Evolutionary conservation across 2,797 vertebrate genomes (phyloP).

Genomic region (Phrynocephalus guinanensis): DNA sequence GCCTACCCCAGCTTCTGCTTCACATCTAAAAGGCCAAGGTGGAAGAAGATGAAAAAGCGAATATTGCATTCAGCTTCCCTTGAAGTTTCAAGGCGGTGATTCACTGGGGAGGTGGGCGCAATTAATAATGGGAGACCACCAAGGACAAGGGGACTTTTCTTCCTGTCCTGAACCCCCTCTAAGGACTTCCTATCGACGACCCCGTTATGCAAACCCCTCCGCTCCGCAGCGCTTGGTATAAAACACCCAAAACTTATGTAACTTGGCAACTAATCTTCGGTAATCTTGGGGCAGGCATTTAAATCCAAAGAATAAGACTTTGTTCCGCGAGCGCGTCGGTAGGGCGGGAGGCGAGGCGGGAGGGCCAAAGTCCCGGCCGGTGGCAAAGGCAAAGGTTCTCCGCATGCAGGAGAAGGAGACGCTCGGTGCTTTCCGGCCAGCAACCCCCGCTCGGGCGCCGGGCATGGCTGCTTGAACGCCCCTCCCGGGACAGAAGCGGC

Average conservation of each 20-base stretch:
- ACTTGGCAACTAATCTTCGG: conserved; percentile 62
- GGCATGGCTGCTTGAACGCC: neutral
- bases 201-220: conserved; percentile 40
- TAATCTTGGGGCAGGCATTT: conserved; percentile 67
- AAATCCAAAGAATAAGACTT: conserved; percentile 60
- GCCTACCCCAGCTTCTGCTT: conserved; percentile 28
- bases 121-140: no score
- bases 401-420: neutral
- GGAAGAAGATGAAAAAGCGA: neutral
- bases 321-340: conserved; percentile 15
- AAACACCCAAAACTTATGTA: conserved; percentile 50
- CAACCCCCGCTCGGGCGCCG: neutral
- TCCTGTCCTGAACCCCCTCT: neutral
- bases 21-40: neutral
- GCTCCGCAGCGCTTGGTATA: neutral
- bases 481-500: no score
- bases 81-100: neutral
- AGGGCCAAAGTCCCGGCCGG: conserved; percentile 38
- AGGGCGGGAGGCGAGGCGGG: neutral
- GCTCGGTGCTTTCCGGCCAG: rapidly evolving
- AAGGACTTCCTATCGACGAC: rapidly evolving
- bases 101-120: neutral
- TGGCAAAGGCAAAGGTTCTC: neutral
- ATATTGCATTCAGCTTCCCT: conserved; percentile 35
- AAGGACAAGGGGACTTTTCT: neutral